These are phyloP conservation scores for Schizopygopsis malacanthus DNA, from an alignment of 2,797 vertebrate species.

Conservation along the genomic window DNA sequence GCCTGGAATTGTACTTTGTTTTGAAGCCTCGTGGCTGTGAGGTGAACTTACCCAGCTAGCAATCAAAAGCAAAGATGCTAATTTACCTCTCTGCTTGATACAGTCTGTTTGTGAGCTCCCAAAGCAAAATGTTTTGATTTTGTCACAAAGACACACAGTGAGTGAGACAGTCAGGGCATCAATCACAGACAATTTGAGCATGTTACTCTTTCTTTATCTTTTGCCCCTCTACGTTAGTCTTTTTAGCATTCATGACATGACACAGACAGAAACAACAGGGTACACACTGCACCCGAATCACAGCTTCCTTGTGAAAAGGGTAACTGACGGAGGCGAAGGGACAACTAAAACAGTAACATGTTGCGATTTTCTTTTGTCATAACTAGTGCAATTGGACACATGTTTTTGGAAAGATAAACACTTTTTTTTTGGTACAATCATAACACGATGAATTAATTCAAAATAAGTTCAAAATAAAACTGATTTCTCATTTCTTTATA, in stretches of 20 bases:
- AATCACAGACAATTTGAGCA: slow-evolving; percentile 71
- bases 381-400: background rate
- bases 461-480: background rate
- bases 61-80: slow-evolving; percentile 80
- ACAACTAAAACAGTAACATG: background rate
- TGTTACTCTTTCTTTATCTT: slow-evolving; percentile 60
- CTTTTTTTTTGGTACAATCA: background rate
- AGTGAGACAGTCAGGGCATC: slow-evolving; percentile 67
- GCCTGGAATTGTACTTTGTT: slow-evolving; percentile 78
- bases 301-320: slow-evolving; percentile 59
- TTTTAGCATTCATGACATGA: slow-evolving; percentile 60
- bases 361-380: slow-evolving; percentile 32
- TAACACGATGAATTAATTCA: background rate
- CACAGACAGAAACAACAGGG: slow-evolving; percentile 61
- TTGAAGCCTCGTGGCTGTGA: slow-evolving; percentile 78
- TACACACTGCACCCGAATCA: slow-evolving; percentile 57
- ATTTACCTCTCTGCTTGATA: slow-evolving; percentile 72
- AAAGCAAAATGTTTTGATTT: slow-evolving; percentile 77
- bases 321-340: slow-evolving; percentile 17
- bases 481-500: background rate
- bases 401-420: background rate
- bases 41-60: slow-evolving; percentile 75
- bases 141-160: slow-evolving; percentile 56
- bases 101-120: slow-evolving; percentile 73
- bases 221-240: slow-evolving; percentile 44